Conservation (phyloP, 2,888 invertebrate genomes). For the Nebria brevicollis region DNA sequence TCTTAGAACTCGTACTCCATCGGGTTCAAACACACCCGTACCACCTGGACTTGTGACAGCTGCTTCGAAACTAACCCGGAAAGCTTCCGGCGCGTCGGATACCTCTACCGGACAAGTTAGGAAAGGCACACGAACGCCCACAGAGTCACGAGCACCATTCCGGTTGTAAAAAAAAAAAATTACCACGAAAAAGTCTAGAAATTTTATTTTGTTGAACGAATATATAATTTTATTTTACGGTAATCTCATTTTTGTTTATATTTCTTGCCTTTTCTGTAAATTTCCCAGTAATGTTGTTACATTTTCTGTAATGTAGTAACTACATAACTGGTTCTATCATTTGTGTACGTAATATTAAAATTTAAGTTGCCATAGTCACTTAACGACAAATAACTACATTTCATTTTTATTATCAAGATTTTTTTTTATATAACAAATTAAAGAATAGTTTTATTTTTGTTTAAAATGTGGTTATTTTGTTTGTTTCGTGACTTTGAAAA, state of each 20-base stretch:
- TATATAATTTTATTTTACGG: slow-evolving; percentile 1
- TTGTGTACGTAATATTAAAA: slow-evolving; percentile 43
- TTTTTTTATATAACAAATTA: not conserved
- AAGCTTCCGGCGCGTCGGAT: slow-evolving; percentile 77
- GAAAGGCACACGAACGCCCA: slow-evolving; percentile 59
- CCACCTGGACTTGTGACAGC: slow-evolving; percentile 72
- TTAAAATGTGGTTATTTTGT: slow-evolving; percentile 53
- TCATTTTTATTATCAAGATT: not conserved
- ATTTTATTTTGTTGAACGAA: slow-evolving; percentile 40
- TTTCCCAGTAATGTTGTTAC: not conserved
- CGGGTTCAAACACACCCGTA: slow-evolving; percentile 79
- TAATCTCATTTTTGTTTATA: slow-evolving; percentile 3
- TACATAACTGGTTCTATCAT: slow-evolving; percentile 35
- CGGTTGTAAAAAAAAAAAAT: slow-evolving; percentile 70
- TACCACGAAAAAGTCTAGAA: slow-evolving; percentile 16
- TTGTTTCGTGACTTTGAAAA: slow-evolving; percentile 54
- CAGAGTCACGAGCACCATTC: slow-evolving; percentile 76
- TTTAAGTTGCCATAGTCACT: slow-evolving; percentile 47
- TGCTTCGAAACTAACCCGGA: slow-evolving; percentile 71
- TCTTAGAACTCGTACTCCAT: slow-evolving; percentile 78
- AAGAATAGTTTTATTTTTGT: slow-evolving; percentile 49
- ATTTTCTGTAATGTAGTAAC: slow-evolving; percentile 27
- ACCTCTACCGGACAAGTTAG: slow-evolving; percentile 66
- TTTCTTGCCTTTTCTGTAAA: slow-evolving; percentile 40
- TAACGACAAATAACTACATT: slow-evolving; percentile 11